A percentile compares a stretch with the other conserved stretches of the same genome.
Conservation (phyloP, 1,140 invertebrate species). For the Drosophila kikkawai region DNA sequence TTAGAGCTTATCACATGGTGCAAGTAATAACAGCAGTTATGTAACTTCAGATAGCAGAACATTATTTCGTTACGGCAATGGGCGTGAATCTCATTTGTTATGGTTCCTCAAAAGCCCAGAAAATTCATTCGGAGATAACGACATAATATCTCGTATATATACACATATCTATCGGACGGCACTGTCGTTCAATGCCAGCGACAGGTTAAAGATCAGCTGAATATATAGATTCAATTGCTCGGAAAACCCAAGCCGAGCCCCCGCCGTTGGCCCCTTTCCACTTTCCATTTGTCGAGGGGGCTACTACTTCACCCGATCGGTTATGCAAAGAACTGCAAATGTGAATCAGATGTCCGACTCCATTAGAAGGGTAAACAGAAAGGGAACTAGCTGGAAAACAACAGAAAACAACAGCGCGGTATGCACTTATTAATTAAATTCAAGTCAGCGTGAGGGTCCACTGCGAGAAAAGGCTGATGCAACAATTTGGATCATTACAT, state of each 20-base stretch:
- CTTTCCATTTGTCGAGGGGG: slow-evolving; percentile 4
- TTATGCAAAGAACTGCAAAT: slow-evolving; percentile 48
- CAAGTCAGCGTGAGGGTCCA: slow-evolving; percentile 7
- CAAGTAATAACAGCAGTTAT: neutral
- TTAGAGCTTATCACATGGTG: neutral
- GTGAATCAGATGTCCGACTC: slow-evolving; percentile 56
- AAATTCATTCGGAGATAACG: slow-evolving; percentile 21
- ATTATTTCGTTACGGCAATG: slow-evolving; percentile 19
- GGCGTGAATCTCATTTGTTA: slow-evolving; percentile 63
- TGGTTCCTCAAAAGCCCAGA: slow-evolving; percentile 29
- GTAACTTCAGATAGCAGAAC: neutral
- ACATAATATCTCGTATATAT: neutral
- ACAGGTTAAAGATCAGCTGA: slow-evolving; percentile 36
- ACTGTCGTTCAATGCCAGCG: slow-evolving; percentile 20
- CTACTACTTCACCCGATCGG: slow-evolving; percentile 38
- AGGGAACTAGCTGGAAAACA: slow-evolving; percentile 19
- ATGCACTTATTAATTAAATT: slow-evolving; percentile 52
- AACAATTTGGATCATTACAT: neutral
- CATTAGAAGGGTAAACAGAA: slow-evolving; percentile 70
- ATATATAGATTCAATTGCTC: slow-evolving; percentile 36
- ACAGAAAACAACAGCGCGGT: slow-evolving; percentile 18
- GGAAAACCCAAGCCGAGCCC: slow-evolving; percentile 46
- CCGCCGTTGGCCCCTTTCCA: slow-evolving; percentile 13
- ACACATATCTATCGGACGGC: neutral
- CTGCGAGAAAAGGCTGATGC: neutral